Percentiles rank a stretch among this genome's conserved stretches.
Conservation (phyloP, 2,113 vertebrate genomes). For the Turdus rufiventris region DNA sequence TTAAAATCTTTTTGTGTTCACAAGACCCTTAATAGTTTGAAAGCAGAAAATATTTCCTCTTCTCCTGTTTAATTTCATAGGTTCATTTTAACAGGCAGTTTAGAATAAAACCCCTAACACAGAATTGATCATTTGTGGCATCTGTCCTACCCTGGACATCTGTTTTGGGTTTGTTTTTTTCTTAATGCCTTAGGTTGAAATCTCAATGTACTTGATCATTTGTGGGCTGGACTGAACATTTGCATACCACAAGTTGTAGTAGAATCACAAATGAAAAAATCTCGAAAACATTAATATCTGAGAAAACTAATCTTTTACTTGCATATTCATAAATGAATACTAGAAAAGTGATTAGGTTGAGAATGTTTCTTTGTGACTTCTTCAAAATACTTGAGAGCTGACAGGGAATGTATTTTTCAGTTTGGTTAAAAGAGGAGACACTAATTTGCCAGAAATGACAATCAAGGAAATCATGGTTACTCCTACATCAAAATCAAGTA, state of each 20-base stretch:
- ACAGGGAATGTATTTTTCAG: neutral
- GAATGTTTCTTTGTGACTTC: neutral
- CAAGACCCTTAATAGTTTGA: neutral
- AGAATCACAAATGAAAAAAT: neutral
- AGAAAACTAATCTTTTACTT: neutral
- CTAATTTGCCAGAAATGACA: neutral
- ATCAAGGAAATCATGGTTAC: neutral
- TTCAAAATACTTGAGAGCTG: neutral
- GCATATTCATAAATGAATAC: neutral
- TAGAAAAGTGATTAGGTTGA: neutral
- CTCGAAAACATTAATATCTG: neutral
- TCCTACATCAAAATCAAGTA: neutral
- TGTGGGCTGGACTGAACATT: neutral
- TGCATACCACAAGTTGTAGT: neutral
- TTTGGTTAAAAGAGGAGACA: neutral
- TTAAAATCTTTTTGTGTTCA: neutral
- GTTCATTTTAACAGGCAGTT: neutral
- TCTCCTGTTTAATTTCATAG: neutral
- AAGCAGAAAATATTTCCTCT: neutral
- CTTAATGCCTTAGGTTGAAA: neutral
- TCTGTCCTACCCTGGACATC: neutral
- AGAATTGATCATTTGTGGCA: neutral
- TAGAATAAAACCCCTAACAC: neutral
- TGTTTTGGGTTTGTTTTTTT: accelerated
- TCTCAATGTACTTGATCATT: neutral